Percentiles rank a stretch among this genome's conserved stretches.
Evolutionary conservation across 2,888 invertebrate genomes (phyloP).

Genomic region (Myopa tessellatipennis): DNA sequence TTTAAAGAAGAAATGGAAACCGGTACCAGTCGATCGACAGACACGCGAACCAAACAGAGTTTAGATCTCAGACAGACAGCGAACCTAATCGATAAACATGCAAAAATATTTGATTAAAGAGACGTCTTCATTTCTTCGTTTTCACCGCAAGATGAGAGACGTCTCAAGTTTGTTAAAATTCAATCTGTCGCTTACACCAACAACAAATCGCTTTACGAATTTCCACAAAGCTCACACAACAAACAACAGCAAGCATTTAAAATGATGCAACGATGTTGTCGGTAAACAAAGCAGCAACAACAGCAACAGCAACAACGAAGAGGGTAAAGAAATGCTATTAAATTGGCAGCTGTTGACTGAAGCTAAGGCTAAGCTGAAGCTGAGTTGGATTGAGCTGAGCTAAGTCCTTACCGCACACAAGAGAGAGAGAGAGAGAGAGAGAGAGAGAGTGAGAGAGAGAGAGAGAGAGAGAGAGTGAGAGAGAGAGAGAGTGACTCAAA

Average conservation of each 20-base stretch:
- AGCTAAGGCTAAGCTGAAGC: no score
- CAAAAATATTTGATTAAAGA: background rate
- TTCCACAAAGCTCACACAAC: background rate
- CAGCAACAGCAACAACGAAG: slow-evolving; percentile 14
- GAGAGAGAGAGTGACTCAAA: no score
- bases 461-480: no score
- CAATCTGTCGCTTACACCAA: slow-evolving; percentile 21
- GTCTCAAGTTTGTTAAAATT: slow-evolving; percentile 6
- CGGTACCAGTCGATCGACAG: background rate
- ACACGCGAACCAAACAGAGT: background rate
- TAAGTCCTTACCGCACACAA: no score
- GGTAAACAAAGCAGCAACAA: background rate
- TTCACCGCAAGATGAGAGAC: slow-evolving; percentile 15
- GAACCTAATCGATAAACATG: background rate
- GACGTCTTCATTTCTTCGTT: slow-evolving; percentile 21
- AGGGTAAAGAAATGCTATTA: background rate
- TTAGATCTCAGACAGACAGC: background rate
- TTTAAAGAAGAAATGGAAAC: background rate
- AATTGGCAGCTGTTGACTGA: no score
- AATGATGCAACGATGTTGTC: slow-evolving; percentile 12
- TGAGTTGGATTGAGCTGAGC: no score
- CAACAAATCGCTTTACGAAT: slow-evolving; percentile 23
- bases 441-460: no score
- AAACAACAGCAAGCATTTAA: background rate
- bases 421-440: no score